Conservation (phyloP, 1,140 invertebrate species). For the Odontomachus brunneus region DNA sequence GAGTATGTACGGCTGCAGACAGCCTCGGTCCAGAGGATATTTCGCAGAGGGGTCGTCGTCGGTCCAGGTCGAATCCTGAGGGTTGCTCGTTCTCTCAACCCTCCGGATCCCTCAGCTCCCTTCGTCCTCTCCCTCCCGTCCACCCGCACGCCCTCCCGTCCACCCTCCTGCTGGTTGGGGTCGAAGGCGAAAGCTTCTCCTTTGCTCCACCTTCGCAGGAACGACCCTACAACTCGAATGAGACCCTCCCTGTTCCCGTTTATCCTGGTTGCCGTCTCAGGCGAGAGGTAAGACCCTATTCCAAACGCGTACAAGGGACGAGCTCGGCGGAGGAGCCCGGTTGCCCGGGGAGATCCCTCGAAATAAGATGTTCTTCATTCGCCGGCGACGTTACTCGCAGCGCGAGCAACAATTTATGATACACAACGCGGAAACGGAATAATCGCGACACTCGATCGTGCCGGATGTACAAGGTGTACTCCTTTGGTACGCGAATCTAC, state of each 20-base stretch:
- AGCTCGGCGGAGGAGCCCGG: conserved; percentile 23
- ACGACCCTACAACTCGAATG: conserved; percentile 78
- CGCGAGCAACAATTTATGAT: background rate
- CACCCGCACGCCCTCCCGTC: conserved; percentile 64
- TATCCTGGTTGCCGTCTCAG: conserved; percentile 68
- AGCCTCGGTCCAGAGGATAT: conserved; percentile 81
- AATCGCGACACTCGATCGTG: background rate
- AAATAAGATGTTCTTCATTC: conserved; percentile 59
- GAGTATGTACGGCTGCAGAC: conserved; percentile 76
- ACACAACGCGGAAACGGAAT: background rate
- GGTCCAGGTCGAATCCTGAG: conserved; percentile 79
- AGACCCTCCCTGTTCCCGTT: conserved; percentile 77
- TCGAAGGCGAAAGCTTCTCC: conserved; percentile 78
- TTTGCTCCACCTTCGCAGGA: conserved; percentile 76
- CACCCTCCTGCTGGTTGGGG: conserved; percentile 52
- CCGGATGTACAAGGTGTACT: too few species aligned
- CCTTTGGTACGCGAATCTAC: too few species aligned
- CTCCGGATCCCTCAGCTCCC: conserved; percentile 69
- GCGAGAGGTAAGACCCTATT: conserved; percentile 65
- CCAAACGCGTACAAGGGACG: conserved; percentile 67
- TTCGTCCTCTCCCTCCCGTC: conserved; percentile 28
- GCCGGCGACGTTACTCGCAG: conserved; percentile 24
- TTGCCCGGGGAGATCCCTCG: conserved; percentile 32
- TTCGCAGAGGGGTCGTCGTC: conserved; percentile 77
- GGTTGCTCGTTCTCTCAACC: conserved; percentile 77